Evolutionary conservation across 2,113 vertebrate species (phyloP), one percentile per base, ranked within the genome.

Genomic region (Tautogolabrus adspersus): DNA sequence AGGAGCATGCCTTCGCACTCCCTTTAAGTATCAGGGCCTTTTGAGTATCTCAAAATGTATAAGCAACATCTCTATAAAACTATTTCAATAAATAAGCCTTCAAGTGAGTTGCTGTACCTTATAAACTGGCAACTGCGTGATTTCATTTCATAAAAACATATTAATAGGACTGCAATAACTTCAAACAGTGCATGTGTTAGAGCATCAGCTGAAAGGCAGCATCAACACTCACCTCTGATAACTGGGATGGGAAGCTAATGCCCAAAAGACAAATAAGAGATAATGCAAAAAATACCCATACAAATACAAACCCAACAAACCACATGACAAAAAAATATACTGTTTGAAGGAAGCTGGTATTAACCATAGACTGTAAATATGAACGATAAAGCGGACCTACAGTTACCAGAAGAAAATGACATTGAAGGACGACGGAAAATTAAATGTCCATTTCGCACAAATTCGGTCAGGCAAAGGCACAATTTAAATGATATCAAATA

Each of bases 191-290:
- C 54, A 69, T 37, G 54, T 51, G 23, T 75, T 74, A 60, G 69
- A 54, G 18, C 37, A 78, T 26, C 55, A 63, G 75, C 67, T 73
- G 52, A 72, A 77, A 63, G 49, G 16, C n/a, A 71, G 54, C 34
- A 65, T 44, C 49, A 65, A 40, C 59, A 85, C 89, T 90, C 81
- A 90, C 84, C 84, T 85, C 70, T 34, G 2, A 8, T 21, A 44
- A 44, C 63, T 65, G 69, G 55, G 72, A 58, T 44, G 46, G 21
- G 40, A 46, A 44, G 47, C 60, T 72, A 68, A 66, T 37, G 12
- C 4, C 49, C 26, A 79, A 79, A 40, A 77, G 9, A 72, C 16
- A 83, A 66, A 60, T 6, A 47, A 60, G 1, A 76, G 5, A 77
- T 10, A 75, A 69, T 16, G 49, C 21, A 72, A 34, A 34, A 34